Evolutionary conservation across 2,888 invertebrate genomes (phyloP), one percentile per base, ranked within the genome.

Genomic region (Ormia ochracea): DNA sequence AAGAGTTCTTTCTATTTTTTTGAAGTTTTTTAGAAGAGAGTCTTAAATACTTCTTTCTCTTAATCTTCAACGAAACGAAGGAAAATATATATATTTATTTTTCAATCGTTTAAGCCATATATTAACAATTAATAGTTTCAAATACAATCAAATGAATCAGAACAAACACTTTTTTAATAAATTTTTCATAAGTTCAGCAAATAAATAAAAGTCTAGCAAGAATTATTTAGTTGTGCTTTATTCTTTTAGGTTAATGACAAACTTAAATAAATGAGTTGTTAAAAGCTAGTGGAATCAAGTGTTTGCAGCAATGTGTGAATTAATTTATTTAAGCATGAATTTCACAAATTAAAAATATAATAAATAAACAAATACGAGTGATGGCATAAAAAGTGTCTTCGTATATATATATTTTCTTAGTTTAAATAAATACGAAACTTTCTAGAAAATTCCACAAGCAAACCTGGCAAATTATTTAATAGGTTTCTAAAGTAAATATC

Each of bases 201-300:
- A 23, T 63, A 48, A 63, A 48, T 19, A 61, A 63, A 45, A 23
- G 3, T 4, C 23, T 14, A 48, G 23, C 48, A 36, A 9, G 48
- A 21, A 28, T 36, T 9, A n/a, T 21, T 14, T 17, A n/a, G n/a
- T n/a, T n/a, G n/a, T n/a, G n/a, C n/a, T n/a, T n/a, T n/a, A 7
- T 12, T 36, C 50, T 52, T 52, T 3, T 23, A 12, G 23, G 21
- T 23, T 48, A 63, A 36, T 63, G 14, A 50, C 1, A 36, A 48
- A 36, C 14, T 10, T 23, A 33, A 63, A 63, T 48, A 63, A 63
- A 63, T 45, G 19, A 21, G 45, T 63, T 48, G 21, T 9, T 6
- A 33, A 48, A 33, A 63, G n/a, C n/a, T n/a, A n/a, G n/a, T n/a
- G n/a, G n/a, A 50, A 28, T 28, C 17, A 54, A 54, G 12, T 21